phyloP scores from a whole-genome alignment of 2,113 vertebrate species.

The Hippocampus barbouri region DNA sequence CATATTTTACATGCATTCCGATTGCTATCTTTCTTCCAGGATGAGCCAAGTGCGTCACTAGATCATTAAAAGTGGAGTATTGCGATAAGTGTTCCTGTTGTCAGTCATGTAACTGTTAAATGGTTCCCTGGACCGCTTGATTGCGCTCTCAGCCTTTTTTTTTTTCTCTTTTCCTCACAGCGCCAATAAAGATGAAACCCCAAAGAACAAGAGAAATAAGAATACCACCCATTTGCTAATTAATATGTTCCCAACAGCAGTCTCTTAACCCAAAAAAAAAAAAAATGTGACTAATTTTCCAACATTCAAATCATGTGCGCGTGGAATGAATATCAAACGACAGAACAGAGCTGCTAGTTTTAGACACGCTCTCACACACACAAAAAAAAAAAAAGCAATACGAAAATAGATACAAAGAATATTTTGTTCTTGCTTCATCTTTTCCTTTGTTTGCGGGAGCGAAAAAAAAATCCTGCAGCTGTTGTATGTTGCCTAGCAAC shows the following conservation, averaged over 20 bases:
- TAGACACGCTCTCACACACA: background rate
- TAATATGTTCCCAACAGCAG: background rate
- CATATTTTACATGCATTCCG: background rate
- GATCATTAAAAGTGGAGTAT: background rate
- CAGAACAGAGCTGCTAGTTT: conserved; percentile 2
- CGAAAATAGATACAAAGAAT: conserved; percentile 58
- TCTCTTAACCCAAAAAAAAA: background rate
- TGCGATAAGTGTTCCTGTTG: background rate
- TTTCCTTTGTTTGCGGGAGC: conserved; percentile 9
- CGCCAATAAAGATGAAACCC: background rate
- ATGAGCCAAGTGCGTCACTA: background rate
- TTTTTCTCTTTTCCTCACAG: no score
- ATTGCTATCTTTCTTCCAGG: background rate
- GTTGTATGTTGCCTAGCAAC: conserved; percentile 80
- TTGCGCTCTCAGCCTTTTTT: background rate
- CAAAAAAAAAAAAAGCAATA: conserved; percentile 42
- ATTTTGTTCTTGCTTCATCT: conserved; percentile 50
- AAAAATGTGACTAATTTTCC: background rate
- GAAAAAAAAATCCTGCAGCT: conserved; percentile 71
- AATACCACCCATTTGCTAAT: conserved; percentile 3
- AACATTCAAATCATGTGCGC: background rate
- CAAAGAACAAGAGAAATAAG: background rate
- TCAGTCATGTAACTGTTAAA: background rate
- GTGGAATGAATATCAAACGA: conserved; percentile 1
- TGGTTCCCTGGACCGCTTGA: background rate